A percentile compares a stretch with the other conserved stretches of the same genome.
phyloP scores from a whole-genome alignment of 2,888 invertebrate genomes.

The Catocala nupta region DNA sequence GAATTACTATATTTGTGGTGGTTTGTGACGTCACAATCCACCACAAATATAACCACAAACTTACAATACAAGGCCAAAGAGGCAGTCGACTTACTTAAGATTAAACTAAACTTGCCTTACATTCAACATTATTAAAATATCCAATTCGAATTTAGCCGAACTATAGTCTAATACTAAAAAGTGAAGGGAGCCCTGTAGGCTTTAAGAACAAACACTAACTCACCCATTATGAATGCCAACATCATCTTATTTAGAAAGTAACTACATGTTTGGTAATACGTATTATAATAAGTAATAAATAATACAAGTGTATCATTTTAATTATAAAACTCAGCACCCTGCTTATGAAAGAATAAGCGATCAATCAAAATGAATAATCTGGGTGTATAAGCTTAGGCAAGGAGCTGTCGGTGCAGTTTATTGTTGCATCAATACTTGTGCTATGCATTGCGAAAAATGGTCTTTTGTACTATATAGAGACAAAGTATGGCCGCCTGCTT shows the following conservation, averaged over 20 bases:
- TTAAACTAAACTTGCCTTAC: too few relatives aligned
- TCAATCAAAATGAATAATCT: slow-evolving; percentile 39
- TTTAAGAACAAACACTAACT: not conserved
- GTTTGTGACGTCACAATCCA: too few relatives aligned
- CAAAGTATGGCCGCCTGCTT: too few relatives aligned
- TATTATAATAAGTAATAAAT: slow-evolving; percentile 6
- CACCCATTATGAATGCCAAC: not conserved
- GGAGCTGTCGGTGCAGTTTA: not conserved
- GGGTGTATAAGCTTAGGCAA: slow-evolving; percentile 21
- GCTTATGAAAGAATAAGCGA: slow-evolving; percentile 46
- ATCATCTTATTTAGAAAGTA: slow-evolving; percentile 9
- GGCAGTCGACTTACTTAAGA: too few relatives aligned
- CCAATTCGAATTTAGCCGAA: too few relatives aligned
- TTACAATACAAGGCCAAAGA: too few relatives aligned
- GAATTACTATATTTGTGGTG: too few relatives aligned
- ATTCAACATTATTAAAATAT: too few relatives aligned
- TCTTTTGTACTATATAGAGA: not conserved
- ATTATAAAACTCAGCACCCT: slow-evolving; percentile 45
- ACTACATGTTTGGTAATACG: slow-evolving; percentile 6
- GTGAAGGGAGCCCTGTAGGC: not conserved
- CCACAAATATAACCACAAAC: too few relatives aligned
- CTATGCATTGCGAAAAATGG: too few relatives aligned
- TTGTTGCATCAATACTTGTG: not conserved
- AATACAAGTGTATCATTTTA: slow-evolving; percentile 31
- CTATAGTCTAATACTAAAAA: not conserved